phyloP scores from a whole-genome alignment of 2,797 vertebrate genomes.

The Limosa lapponica region DNA sequence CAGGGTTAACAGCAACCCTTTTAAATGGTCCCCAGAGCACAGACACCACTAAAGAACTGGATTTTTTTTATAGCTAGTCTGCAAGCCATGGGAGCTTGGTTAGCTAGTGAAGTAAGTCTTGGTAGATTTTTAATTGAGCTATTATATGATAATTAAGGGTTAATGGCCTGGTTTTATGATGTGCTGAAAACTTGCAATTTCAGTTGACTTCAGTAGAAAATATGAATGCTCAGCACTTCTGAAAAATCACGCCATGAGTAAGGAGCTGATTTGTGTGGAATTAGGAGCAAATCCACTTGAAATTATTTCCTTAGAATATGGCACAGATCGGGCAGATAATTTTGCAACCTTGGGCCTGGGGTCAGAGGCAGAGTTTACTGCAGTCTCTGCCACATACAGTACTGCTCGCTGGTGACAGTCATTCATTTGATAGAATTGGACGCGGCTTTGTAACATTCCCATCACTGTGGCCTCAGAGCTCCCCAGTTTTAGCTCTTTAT shows the following conservation, averaged over 20 bases:
- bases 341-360: neutral
- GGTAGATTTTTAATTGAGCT: constrained; percentile 67
- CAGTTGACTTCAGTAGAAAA: constrained; percentile 36
- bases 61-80: constrained; percentile 33
- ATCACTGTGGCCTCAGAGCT: neutral
- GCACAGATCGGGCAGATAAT: neutral
- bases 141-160: constrained; percentile 67
- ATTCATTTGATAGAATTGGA: neutral
- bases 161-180: constrained; percentile 70
- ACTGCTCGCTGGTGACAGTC: neutral
- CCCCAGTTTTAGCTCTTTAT: neutral
- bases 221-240: constrained; percentile 57
- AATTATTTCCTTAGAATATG: neutral
- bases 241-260: neutral
- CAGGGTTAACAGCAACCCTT: neutral
- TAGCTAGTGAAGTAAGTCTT: constrained; percentile 35
- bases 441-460: neutral
- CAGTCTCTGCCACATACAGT: neutral
- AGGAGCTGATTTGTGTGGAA: neutral
- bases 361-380: neutral
- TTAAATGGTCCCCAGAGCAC: constrained; percentile 9
- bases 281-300: neutral
- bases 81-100: neutral
- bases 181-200: constrained; percentile 56
- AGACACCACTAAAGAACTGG: neutral